These are phyloP conservation scores for Myoxocephalus aenaeus DNA, from an alignment of 2,797 vertebrate genomes.

Conservation along the genomic window DNA sequence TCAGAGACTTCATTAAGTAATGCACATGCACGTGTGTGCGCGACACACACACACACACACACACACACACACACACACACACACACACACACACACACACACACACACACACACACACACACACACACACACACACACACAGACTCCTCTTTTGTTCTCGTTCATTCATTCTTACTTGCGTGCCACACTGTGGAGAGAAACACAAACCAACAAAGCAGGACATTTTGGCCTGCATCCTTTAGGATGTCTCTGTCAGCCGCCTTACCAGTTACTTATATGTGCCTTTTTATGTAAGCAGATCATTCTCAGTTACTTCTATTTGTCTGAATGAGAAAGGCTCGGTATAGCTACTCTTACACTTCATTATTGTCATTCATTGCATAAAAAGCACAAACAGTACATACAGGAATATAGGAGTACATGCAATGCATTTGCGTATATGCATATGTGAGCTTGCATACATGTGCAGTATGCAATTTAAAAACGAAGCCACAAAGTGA, in stretches of 20 bases:
- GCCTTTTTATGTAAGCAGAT: constrained; percentile 75
- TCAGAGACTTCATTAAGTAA: constrained; percentile 81
- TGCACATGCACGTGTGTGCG: constrained; percentile 36
- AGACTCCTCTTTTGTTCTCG: constrained; percentile 39
- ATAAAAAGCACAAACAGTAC: neutral
- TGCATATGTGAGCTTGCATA: neutral
- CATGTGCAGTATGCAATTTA: neutral
- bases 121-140: constrained; percentile 30
- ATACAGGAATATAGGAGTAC: neutral
- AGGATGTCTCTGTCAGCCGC: constrained; percentile 67
- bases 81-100: constrained; percentile 18
- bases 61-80: constrained; percentile 26
- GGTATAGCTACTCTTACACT: constrained; percentile 9
- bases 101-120: constrained; percentile 26
- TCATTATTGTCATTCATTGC: constrained; percentile 14
- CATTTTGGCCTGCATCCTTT: constrained; percentile 62
- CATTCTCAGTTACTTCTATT: constrained; percentile 68
- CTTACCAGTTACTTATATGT: constrained; percentile 43
- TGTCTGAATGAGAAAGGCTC: constrained; percentile 59
- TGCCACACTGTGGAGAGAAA: constrained; percentile 21
- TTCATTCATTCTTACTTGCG: constrained; percentile 49
- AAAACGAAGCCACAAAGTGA: neutral
- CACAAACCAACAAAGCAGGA: constrained; percentile 50
- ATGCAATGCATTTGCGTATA: neutral
- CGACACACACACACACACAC: constrained; percentile 22